Conservation (phyloP, 2,888 invertebrate species). For the Torymus texanus region DNA sequence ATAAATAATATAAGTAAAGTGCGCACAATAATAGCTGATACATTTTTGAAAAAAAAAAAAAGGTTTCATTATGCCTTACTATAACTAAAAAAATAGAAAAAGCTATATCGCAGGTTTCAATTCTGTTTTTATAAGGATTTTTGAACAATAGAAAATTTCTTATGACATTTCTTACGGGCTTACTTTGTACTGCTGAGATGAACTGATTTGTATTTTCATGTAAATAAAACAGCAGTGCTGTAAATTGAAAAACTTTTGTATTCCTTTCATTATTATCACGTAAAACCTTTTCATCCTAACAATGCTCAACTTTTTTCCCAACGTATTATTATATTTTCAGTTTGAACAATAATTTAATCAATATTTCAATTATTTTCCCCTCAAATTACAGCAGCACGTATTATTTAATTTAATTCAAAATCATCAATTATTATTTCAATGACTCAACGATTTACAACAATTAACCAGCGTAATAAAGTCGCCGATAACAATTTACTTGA, state of each 20-base stretch:
- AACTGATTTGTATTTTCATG: constrained; percentile 55
- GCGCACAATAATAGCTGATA: constrained; percentile 52
- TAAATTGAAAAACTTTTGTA: constrained; percentile 30
- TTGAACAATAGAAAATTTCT: constrained; percentile 22
- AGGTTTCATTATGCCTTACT: constrained; percentile 35
- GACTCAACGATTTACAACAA: too few species aligned
- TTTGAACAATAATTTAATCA: too few species aligned
- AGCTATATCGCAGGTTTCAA: constrained; percentile 14
- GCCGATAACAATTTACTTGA: too few species aligned
- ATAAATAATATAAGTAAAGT: constrained; percentile 32
- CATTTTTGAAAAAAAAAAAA: constrained; percentile 19
- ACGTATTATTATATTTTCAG: too few species aligned
- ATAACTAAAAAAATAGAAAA: background rate
- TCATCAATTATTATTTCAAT: too few species aligned
- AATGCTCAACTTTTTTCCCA: too few species aligned
- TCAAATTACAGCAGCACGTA: too few species aligned
- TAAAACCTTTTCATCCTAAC: background rate
- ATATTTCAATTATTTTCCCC: too few species aligned
- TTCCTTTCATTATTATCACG: background rate
- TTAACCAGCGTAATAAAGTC: too few species aligned
- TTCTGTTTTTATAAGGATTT: constrained; percentile 22
- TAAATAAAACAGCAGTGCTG: constrained; percentile 57
- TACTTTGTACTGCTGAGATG: constrained; percentile 43
- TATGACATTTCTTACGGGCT: constrained; percentile 20
- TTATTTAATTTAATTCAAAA: too few species aligned